Conservation (phyloP, 2,113 vertebrate species). For the Xenotilapia caudafasciata region DNA sequence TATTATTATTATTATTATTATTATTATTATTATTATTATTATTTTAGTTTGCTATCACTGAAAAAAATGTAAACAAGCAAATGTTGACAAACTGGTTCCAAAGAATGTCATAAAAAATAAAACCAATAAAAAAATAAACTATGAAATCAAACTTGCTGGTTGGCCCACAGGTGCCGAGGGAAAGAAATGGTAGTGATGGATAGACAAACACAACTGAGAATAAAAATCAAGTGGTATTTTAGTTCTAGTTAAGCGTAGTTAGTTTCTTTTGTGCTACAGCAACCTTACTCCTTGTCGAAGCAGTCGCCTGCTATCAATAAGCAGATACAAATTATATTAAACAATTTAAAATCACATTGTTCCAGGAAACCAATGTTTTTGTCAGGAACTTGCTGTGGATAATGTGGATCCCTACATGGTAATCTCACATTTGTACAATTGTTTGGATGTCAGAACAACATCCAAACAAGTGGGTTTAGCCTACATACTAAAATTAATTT, state of each 20-base stretch:
- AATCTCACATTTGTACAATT: background rate
- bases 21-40: background rate
- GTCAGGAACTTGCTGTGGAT: background rate
- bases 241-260: background rate
- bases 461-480: background rate
- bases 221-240: background rate
- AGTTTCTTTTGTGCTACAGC: background rate
- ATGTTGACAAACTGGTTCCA: background rate
- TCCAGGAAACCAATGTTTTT: background rate
- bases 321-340: background rate
- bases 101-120: background rate
- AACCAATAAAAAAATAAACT: background rate
- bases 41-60: background rate
- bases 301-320: background rate
- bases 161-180: background rate
- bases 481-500: background rate
- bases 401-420: background rate
- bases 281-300: background rate
- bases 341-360: background rate
- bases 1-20: background rate
- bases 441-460: background rate
- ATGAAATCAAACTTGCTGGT: background rate
- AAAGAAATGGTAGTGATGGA: background rate
- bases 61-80: background rate
- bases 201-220: background rate